phyloP scores from a whole-genome alignment of 35 echinoderm and acorn worm species.

The Ptychodera flava region DNA sequence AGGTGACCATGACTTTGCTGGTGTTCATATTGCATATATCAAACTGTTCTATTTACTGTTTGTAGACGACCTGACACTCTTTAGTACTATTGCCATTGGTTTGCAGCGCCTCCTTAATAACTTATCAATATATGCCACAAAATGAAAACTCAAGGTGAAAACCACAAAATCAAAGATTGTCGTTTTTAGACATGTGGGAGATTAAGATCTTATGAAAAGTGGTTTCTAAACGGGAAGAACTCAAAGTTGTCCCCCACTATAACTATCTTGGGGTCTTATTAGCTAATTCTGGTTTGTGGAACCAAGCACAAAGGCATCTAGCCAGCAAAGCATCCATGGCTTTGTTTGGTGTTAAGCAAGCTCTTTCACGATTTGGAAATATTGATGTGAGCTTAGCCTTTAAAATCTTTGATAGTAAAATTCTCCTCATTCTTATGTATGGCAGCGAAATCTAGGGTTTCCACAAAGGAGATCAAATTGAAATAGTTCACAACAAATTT shows the following conservation, averaged over 20 bases:
- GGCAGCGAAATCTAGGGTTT: too few relatives aligned
- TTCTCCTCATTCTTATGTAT: slow-evolving; percentile 7
- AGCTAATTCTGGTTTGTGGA: not conserved
- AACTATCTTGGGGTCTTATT: slow-evolving; percentile 1
- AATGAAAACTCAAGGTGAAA: slow-evolving; percentile 11
- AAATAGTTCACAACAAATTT: too few relatives aligned
- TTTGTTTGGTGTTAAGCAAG: not conserved
- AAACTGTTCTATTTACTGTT: not conserved
- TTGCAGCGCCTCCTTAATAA: slow-evolving; percentile 10
- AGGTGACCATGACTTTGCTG: too few relatives aligned
- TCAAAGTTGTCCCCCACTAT: slow-evolving; percentile 3
- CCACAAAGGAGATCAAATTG: not conserved
- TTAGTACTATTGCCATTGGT: slow-evolving; percentile 11
- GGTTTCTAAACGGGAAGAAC: not conserved
- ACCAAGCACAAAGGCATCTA: slow-evolving; percentile 7
- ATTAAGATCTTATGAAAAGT: not conserved
- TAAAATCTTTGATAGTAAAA: slow-evolving; percentile 7
- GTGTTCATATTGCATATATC: not conserved
- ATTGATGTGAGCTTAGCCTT: not conserved
- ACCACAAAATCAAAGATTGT: slow-evolving; percentile 29
- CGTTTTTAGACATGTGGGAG: slow-evolving; percentile 9
- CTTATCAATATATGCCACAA: not conserved
- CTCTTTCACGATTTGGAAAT: not conserved
- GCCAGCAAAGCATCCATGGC: not conserved
- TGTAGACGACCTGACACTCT: slow-evolving; percentile 9